Base-by-base conservation (phyloP, 1,140 invertebrate genomes). In the Drosophila obscura region DNA sequence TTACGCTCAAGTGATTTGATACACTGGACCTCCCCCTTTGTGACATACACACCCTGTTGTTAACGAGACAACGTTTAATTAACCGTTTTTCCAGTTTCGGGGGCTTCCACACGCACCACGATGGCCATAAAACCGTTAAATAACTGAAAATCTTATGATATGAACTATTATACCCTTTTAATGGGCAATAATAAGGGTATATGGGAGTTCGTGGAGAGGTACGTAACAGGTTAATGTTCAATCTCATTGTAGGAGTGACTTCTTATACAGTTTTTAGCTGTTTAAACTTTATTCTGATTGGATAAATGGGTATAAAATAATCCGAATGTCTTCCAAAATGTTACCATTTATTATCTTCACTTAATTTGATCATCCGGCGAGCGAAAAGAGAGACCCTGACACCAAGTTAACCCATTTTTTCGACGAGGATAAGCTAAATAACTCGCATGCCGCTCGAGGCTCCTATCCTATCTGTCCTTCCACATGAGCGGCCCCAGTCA, bases 51-150 rank as follows among this genome's bases (percentile, higher is more conserved):
- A 74, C 58, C 69, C 71, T 46, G 58, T 74, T 71, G 41, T 48
- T 63, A 57, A 74, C 53, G 50, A 62, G 50, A 65, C 66, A 79
- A 73, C 57, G 65, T 87, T 84, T 84, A 81, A 87, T 87, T 84
- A 77, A 69, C 56, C 68, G 63, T 81, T 81, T 72, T 65, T 46
- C n/a, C 46, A 45, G 55, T 50, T 50, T 71, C 45, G 64, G 65
- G 65, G 53, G 43, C 45, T 57, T 41, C 50, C 72, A 50, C 55
- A 78, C 56, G 75, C 28, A 66, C 48, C 48, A 60, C 28, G 55
- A 35, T 69, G 67, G 64, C 57, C 64, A 65, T 69, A 69, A 69
- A 50, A 49, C 67, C 64, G 67, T 69, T 69, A 69, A 49, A 68
- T 74, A 66, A 74, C 53, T 51, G 53, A 41, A 50, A 69, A 58